Evolutionary conservation across 2,797 vertebrate species (phyloP), one percentile per base, ranked within the genome.

Genomic region (Choloepus didactylus): DNA sequence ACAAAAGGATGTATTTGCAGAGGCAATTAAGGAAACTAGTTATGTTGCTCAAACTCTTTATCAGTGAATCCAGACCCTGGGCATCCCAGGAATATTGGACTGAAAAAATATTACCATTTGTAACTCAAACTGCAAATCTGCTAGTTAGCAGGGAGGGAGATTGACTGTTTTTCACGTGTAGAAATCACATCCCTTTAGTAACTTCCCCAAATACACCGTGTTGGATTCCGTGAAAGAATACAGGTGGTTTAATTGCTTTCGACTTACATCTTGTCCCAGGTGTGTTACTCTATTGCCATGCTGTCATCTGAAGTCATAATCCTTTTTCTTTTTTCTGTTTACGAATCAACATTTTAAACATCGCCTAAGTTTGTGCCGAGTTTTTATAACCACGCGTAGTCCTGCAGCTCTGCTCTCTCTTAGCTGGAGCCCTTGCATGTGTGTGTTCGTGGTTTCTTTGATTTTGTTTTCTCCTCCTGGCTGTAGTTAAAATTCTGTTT

Each of bases 341-440:
- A 41, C 89, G 96, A 35, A 15, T 59, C 97, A 95, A 88, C 96
- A 79, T 90, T 91, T 85, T 72, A 79, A 84, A 69, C 86, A 29
- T 56, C 44, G 3, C 92, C 70, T 18, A 9, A 6, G 23, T 54
- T 2, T 31, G 85, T 70, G 90, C 95, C 88, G 18, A 46, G 69
- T 62, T 92, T 82, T 89, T 41, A 21, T 15, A 12, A 84, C 95
- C 95, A 54, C 89, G 89, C 19, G 75, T 87, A 41, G 77, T 91
- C 87, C 82, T 16, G 25, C 10, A 23, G 38, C 94, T 85, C 67
- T 31, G 87, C 96, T 88, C 82, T 46, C 60, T 96, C 95, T 86
- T 90, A 66, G 92, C 94, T 85, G 95, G 96, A 89, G n/a, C 70
- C 93, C 90, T 46, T 38, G 97, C 98, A 96, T 97, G 97, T 18